Evolutionary conservation across 1,140 invertebrate genomes (phyloP).

Genomic region (Asobara japonica): DNA sequence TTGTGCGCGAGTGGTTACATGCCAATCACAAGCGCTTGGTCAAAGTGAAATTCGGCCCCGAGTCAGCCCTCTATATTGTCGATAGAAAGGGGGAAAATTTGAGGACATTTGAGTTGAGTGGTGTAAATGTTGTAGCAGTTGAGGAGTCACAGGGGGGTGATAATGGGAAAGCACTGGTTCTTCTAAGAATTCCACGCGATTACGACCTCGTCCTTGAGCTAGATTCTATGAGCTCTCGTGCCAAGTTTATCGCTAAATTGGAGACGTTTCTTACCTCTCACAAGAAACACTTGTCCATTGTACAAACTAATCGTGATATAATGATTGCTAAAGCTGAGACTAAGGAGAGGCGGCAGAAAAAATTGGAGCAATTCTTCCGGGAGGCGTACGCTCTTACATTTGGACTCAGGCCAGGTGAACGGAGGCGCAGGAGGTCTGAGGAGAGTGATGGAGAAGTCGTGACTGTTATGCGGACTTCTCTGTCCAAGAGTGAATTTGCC

Average conservation of each 20-base stretch:
- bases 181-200: slow-evolving; percentile 89
- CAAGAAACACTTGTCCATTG: slow-evolving; percentile 80
- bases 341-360: slow-evolving; percentile 90
- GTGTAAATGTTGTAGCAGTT: slow-evolving; percentile 80
- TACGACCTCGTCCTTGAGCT: slow-evolving; percentile 97
- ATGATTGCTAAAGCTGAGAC: slow-evolving; percentile 96
- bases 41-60: slow-evolving; percentile 88
- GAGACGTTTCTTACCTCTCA: slow-evolving; percentile 84
- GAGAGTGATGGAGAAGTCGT: slow-evolving; percentile 84
- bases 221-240: slow-evolving; percentile 80
- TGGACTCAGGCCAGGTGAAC: slow-evolving; percentile 80
- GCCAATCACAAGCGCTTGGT: slow-evolving; percentile 91
- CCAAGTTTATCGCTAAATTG: slow-evolving; percentile 91
- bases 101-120: slow-evolving; percentile 80
- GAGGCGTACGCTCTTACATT: slow-evolving; percentile 97
- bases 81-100: slow-evolving; percentile 91
- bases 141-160: slow-evolving; percentile 81
- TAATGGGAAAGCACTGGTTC: slow-evolving; percentile 83
- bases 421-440: slow-evolving; percentile 72
- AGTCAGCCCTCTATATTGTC: slow-evolving; percentile 83
- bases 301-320: slow-evolving; percentile 77
- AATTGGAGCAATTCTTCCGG: slow-evolving; percentile 97
- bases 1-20: slow-evolving; percentile 95
- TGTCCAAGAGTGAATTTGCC: slow-evolving; percentile 96
- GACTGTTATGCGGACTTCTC: slow-evolving; percentile 92